Evolutionary conservation across 2,888 invertebrate species (phyloP).

Genomic region (Lathronympha strigana): DNA sequence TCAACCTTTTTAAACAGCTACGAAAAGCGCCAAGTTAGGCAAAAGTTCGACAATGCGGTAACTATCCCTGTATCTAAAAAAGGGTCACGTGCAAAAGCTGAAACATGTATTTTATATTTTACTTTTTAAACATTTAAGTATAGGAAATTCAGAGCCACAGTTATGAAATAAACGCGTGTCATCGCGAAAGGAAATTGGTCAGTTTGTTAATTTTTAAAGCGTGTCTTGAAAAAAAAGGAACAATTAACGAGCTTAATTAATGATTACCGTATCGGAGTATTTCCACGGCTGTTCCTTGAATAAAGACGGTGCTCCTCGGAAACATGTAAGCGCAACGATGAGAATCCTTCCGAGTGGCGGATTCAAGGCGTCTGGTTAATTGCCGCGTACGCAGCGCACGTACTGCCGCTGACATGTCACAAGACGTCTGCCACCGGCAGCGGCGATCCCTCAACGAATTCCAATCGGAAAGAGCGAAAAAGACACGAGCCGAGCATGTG

Average conservation of each 20-base stretch:
- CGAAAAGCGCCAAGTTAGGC: slow-evolving; percentile 44
- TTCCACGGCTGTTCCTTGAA: slow-evolving; percentile 75
- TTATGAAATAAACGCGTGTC: slow-evolving; percentile 12
- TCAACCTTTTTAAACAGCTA: slow-evolving; percentile 49
- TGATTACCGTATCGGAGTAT: slow-evolving; percentile 63
- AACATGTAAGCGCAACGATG: slow-evolving; percentile 58
- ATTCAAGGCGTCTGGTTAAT: slow-evolving; percentile 75
- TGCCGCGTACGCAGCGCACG: slow-evolving; percentile 80
- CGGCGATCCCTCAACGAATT: slow-evolving; percentile 82
- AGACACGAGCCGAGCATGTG: slow-evolving; percentile 81
- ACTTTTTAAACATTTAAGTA: slow-evolving; percentile 21
- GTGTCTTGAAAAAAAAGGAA: slow-evolving; percentile 49
- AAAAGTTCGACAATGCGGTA: slow-evolving; percentile 19
- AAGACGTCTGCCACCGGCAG: slow-evolving; percentile 83
- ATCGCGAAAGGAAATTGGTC: slow-evolving; percentile 41
- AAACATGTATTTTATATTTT: slow-evolving; percentile 17
- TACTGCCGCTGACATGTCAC: slow-evolving; percentile 79
- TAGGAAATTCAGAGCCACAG: slow-evolving; percentile 6
- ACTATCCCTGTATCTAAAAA: slow-evolving; percentile 2
- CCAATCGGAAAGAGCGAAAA: slow-evolving; percentile 82
- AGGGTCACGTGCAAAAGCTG: slow-evolving; percentile 12
- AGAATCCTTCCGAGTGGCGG: slow-evolving; percentile 62
- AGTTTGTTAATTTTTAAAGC: slow-evolving; percentile 46
- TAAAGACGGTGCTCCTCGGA: slow-evolving; percentile 67
- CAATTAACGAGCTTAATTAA: slow-evolving; percentile 68